A percentile compares a stretch with the other conserved stretches of the same genome.
phyloP scores from a whole-genome alignment of 2,888 invertebrate genomes.

The Sinotaia quadrata region DNA sequence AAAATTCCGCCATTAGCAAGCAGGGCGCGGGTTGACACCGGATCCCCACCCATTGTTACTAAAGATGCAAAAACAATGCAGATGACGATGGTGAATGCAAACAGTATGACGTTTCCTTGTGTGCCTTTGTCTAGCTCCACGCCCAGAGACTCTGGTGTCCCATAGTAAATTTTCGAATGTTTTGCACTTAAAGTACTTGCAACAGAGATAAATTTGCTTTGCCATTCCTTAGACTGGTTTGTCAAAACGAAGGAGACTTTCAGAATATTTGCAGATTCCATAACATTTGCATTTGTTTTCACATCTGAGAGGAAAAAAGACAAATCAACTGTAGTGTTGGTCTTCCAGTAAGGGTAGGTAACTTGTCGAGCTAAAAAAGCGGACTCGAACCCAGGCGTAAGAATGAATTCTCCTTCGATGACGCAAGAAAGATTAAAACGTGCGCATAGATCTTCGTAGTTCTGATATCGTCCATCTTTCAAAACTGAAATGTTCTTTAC shows the following conservation, averaged over 20 bases:
- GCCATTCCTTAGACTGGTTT: neutral
- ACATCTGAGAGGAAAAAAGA: neutral
- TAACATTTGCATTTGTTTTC: neutral
- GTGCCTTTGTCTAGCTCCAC: slow-evolving; percentile 45
- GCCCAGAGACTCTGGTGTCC: slow-evolving; percentile 42
- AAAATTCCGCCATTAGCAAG: slow-evolving; percentile 45
- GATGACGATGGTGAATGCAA: slow-evolving; percentile 30
- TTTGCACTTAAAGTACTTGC: neutral
- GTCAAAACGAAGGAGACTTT: slow-evolving; percentile 3
- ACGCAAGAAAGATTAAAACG: neutral
- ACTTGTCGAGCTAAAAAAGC: neutral
- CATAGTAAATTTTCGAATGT: slow-evolving; percentile 11
- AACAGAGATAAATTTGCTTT: neutral
- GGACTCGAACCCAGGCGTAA: neutral
- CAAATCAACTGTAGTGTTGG: neutral
- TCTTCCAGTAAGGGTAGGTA: slow-evolving; percentile 2
- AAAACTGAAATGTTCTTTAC: neutral
- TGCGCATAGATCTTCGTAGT: slow-evolving; percentile 2
- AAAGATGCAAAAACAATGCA: slow-evolving; percentile 34
- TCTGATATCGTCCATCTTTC: neutral
- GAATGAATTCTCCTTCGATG: slow-evolving; percentile 3
- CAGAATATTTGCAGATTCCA: neutral
- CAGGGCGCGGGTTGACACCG: slow-evolving; percentile 40
- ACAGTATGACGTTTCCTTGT: slow-evolving; percentile 25
- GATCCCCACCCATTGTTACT: slow-evolving; percentile 41